Base-by-base conservation (phyloP, 2,113 vertebrate species). In the Corydoras maculifer region DNA sequence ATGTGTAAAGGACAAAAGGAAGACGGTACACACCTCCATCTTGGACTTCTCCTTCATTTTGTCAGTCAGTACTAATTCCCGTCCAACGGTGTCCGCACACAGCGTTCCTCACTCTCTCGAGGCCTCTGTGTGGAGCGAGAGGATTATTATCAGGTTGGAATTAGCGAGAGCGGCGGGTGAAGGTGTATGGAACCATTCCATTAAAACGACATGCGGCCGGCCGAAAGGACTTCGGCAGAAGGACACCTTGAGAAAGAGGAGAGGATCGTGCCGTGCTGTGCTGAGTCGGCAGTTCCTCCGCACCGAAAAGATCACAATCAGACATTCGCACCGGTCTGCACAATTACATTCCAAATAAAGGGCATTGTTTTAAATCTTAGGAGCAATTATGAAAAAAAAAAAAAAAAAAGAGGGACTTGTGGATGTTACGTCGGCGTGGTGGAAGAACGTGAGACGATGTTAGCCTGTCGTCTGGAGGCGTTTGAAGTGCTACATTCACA, bases 121-220 rank as follows among this genome's bases (percentile, higher is more conserved):
- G 53, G 53, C 13, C n/a, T 57, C 13, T n/a, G 14, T n/a, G 91
- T 94, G 92, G 91, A 93, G 93, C 90, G 57, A 91, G 89, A 91
- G 91, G 92, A 93, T 95, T 92, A 92, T 96, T 95, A 97, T 97
- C 94, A 92, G 92, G 25, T 87, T 90, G 90, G 92, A 94, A 95
- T 94, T 93, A 95, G 91, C 87, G 90, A 58, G 87, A 91, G 88
- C 91, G 90, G 88, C 86, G 88, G 91, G 93, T 91, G 92, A 93
- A 93, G 90, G 92, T 91, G 92, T 91, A 91, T 90, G 89, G 90
- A 91, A 92, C 86, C 90, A 93, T 92, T 94, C 92, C 90, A 96
- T 96, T 94, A 74, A 75, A 75, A 32, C 35, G 51, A 25, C 31
- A 67, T 35, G 80, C 80, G 81, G 87, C 89, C 93, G 94, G 92